phyloP scores from a whole-genome alignment of 2,888 invertebrate genomes.

The Apotomis turbidana region DNA sequence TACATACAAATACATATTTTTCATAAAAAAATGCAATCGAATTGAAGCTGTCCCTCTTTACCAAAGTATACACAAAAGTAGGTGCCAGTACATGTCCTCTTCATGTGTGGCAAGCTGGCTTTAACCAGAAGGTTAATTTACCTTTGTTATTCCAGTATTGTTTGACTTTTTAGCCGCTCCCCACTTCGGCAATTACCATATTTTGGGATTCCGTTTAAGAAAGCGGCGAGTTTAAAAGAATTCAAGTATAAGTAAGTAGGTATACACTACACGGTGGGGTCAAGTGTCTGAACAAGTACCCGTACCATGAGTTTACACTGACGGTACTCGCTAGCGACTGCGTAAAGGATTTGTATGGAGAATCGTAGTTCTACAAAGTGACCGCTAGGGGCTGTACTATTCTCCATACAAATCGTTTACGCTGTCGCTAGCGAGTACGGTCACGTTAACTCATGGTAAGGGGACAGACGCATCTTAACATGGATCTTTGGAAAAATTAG shows the following conservation, averaged over 20 bases:
- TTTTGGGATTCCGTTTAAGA: slow-evolving; percentile 33
- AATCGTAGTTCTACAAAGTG: too few species aligned
- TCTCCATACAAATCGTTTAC: too few species aligned
- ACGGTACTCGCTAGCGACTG: too few species aligned
- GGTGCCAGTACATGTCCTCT: background rate
- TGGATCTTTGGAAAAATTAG: background rate
- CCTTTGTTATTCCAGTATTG: slow-evolving; percentile 37
- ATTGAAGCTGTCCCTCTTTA: too few species aligned
- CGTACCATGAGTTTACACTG: too few species aligned
- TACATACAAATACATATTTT: too few species aligned
- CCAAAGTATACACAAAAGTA: background rate
- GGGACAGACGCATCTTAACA: background rate
- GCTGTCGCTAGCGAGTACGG: too few species aligned
- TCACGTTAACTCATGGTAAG: too few species aligned
- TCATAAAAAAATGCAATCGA: too few species aligned
- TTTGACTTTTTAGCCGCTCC: slow-evolving; percentile 29
- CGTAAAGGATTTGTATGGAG: too few species aligned
- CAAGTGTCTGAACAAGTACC: slow-evolving; percentile 11
- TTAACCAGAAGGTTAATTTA: slow-evolving; percentile 34
- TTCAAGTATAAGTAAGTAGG: background rate
- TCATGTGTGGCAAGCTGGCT: background rate
- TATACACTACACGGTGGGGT: slow-evolving; percentile 1
- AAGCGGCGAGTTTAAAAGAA: slow-evolving; percentile 30
- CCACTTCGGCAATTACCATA: slow-evolving; percentile 35
- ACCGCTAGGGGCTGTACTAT: too few species aligned